Conservation (phyloP, 2,888 invertebrate species). For the Chorisops tibialis region DNA sequence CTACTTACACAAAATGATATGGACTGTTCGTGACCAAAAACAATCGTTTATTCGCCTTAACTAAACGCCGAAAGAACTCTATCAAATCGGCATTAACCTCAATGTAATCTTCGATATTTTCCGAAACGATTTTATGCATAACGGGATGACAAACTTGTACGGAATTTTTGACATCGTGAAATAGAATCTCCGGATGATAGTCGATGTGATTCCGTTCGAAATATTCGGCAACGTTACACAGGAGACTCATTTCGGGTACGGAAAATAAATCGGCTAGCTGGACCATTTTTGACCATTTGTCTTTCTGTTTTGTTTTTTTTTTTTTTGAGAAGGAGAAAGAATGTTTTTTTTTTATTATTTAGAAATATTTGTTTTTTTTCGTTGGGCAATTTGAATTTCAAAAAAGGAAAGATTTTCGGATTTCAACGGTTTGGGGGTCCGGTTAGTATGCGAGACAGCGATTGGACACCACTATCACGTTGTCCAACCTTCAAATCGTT, state of each 20-base stretch:
- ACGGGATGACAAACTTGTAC: slow-evolving; percentile 83
- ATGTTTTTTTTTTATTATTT: neutral
- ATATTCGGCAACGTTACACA: slow-evolving; percentile 92
- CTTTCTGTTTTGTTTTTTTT: no score
- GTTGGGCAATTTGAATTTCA: no score
- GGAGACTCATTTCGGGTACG: slow-evolving; percentile 90
- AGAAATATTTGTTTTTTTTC: neutral
- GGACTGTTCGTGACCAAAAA: slow-evolving; percentile 97
- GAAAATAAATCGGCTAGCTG: slow-evolving; percentile 96
- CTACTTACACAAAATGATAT: slow-evolving; percentile 88
- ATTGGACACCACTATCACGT: no score
- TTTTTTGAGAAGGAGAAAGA: no score
- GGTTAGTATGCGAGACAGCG: no score
- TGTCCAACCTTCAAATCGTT: no score
- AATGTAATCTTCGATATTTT: slow-evolving; percentile 76
- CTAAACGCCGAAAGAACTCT: slow-evolving; percentile 72
- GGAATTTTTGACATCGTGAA: slow-evolving; percentile 88
- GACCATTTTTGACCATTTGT: slow-evolving; percentile 69
- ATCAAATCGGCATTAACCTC: slow-evolving; percentile 70
- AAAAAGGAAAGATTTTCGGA: slow-evolving; percentile 25
- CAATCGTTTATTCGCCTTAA: slow-evolving; percentile 74
- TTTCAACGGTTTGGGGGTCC: no score
- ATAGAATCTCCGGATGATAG: slow-evolving; percentile 93
- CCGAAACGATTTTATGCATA: slow-evolving; percentile 85
- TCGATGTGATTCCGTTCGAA: slow-evolving; percentile 85